Conservation (phyloP, 2,888 invertebrate genomes). For the Zhuqinia jingwanae region DNA sequence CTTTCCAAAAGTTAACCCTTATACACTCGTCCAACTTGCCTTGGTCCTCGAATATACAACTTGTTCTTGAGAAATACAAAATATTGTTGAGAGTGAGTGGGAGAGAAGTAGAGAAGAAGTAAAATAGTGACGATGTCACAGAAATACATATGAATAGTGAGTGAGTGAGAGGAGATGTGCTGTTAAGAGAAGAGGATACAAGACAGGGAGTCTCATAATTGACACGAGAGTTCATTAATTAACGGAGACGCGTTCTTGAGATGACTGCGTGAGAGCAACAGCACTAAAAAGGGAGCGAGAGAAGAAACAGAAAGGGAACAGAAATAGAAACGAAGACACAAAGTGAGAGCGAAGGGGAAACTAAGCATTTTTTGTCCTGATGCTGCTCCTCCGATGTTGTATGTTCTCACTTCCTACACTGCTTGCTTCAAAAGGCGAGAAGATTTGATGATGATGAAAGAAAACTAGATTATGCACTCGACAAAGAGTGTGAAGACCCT, state of each 20-base stretch:
- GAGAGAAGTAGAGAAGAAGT: neutral
- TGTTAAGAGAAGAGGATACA: constrained; percentile 38
- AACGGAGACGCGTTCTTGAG: constrained; percentile 50
- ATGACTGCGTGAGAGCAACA: constrained; percentile 61
- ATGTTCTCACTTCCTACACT: no score
- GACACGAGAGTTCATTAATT: constrained; percentile 65
- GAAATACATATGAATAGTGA: constrained; percentile 11
- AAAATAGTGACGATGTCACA: constrained; percentile 14
- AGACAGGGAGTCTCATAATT: constrained; percentile 64
- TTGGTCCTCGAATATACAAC: neutral
- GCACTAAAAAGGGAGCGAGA: neutral
- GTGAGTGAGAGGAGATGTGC: constrained; percentile 14
- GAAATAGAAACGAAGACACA: constrained; percentile 7
- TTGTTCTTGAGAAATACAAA: neutral
- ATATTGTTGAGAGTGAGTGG: no score
- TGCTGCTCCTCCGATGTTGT: neutral
- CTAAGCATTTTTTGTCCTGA: constrained; percentile 20
- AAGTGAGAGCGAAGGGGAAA: constrained; percentile 1
- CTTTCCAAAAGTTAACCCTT: neutral
- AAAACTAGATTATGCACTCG: constrained; percentile 43
- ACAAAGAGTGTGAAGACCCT: constrained; percentile 11
- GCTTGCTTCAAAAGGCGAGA: no score
- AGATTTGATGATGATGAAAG: constrained; percentile 23
- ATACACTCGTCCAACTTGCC: neutral
- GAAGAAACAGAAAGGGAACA: neutral